Evolutionary conservation across 2,888 invertebrate genomes (phyloP).

Genomic region (Arctia plantaginis): DNA sequence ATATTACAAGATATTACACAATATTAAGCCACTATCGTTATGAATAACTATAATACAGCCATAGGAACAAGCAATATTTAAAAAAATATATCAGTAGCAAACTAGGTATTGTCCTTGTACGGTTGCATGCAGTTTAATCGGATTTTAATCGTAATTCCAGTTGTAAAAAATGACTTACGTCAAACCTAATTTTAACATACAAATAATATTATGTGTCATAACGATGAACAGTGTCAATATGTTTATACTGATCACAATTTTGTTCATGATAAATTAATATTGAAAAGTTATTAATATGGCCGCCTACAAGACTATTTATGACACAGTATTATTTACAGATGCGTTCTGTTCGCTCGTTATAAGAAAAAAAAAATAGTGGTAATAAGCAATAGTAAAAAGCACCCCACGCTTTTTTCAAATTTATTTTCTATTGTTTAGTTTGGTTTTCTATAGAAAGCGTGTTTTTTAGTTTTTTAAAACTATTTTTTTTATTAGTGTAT

Average conservation of each 20-base stretch:
- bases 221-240: constrained; percentile 15
- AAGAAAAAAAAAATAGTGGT: no score
- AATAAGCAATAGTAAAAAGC: no score
- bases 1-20: background rate
- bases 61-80: background rate
- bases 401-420: no score
- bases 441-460: no score
- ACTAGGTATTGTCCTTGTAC: background rate
- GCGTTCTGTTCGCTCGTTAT: background rate
- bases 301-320: constrained; percentile 7
- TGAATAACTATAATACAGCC: background rate
- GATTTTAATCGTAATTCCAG: background rate
- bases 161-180: constrained; percentile 9
- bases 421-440: no score
- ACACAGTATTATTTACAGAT: background rate
- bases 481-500: no score
- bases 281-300: constrained; percentile 9
- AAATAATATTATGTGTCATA: constrained; percentile 15
- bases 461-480: no score
- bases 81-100: background rate
- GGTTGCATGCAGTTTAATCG: background rate
- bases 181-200: constrained; percentile 6
- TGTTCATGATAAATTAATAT: constrained; percentile 20
- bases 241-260: constrained; percentile 19
- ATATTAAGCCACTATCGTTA: background rate